These are phyloP conservation scores for Neuroterus valhalla DNA, from an alignment of 1,140 invertebrate genomes.

Conservation along the genomic window DNA sequence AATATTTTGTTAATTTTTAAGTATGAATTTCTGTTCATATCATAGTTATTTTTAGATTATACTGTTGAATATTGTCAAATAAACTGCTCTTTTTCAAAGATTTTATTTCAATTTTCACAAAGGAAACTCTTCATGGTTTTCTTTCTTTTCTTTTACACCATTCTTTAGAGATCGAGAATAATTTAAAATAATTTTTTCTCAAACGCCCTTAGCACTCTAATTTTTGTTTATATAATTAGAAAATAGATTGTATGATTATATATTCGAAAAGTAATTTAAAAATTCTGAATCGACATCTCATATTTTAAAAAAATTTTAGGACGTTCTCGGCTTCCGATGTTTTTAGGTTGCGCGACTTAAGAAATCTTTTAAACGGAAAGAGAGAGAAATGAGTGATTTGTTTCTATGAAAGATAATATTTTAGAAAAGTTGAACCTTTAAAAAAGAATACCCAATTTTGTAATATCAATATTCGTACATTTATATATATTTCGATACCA, in stretches of 20 bases:
- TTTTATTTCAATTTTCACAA: background rate
- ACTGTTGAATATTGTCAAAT: background rate
- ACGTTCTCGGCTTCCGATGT: background rate
- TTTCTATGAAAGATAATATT: no score
- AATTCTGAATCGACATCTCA: no score
- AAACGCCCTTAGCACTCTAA: background rate
- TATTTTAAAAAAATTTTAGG: no score
- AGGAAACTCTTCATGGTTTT: background rate
- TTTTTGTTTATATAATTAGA: background rate
- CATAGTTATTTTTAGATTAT: background rate
- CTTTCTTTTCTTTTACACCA: constrained; percentile 14
- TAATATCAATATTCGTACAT: no score
- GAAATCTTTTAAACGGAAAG: background rate
- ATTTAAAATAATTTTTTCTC: constrained; percentile 7
- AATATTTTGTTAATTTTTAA: background rate
- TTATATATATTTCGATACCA: no score
- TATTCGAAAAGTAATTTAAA: no score
- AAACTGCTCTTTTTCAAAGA: background rate
- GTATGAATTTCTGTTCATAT: no score
- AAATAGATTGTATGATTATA: no score
- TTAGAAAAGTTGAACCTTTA: no score
- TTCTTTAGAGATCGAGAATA: background rate
- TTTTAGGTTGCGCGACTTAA: background rate
- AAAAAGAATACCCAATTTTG: no score
- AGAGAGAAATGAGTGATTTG: background rate